Conservation (phyloP, 2,113 vertebrate species). For the Mormyrus iriodes region DNA sequence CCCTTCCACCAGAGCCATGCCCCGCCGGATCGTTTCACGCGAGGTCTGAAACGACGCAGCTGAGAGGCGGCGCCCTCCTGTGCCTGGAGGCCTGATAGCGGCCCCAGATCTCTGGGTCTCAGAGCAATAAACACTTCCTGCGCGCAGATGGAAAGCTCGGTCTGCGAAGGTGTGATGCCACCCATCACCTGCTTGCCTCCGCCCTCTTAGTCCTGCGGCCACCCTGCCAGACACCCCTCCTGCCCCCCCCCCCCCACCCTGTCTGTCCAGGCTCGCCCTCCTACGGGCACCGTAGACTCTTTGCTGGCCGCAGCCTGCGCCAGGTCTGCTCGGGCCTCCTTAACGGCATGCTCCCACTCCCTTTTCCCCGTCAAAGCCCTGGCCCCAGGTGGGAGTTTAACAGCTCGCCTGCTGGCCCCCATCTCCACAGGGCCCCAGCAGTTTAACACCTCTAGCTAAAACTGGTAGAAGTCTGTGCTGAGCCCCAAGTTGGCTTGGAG, state of each 20-base stretch:
- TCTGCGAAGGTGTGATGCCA: slow-evolving; percentile 50
- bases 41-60: neutral
- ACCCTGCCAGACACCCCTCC: slow-evolving; percentile 4
- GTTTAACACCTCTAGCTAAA: neutral
- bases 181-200: slow-evolving; percentile 41
- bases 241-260: slow-evolving; percentile 35
- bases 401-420: neutral
- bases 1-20: neutral
- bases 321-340: neutral
- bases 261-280: slow-evolving; percentile 45
- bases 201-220: slow-evolving; percentile 1
- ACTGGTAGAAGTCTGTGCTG: neutral
- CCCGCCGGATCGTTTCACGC: slow-evolving; percentile 22
- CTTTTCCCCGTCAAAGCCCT: neutral
- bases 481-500: neutral
- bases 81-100: neutral
- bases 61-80: neutral
- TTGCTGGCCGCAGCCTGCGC: neutral
- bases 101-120: slow-evolving; percentile 48
- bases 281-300: slow-evolving; percentile 33
- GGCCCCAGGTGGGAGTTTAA: neutral
- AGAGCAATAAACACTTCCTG: slow-evolving; percentile 67
- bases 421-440: neutral
- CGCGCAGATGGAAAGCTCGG: slow-evolving; percentile 45
- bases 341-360: neutral